Base-by-base conservation (phyloP, 1,140 invertebrate species). In the Conopomorpha cramerella region DNA sequence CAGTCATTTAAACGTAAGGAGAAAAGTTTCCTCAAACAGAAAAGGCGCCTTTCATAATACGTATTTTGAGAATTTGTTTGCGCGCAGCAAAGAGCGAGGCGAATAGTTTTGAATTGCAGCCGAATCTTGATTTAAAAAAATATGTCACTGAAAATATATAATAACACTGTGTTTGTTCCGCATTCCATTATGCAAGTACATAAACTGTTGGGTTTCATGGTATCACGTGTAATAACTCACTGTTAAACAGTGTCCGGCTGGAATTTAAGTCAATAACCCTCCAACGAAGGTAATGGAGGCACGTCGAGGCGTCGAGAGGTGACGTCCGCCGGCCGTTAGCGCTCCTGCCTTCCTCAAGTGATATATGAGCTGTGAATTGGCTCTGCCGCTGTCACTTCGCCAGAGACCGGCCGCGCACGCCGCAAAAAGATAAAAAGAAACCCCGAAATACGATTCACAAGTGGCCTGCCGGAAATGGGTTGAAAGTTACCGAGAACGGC, bases 341-440 rank as follows among this genome's bases (percentile, higher is more conserved):
- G 49, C 37, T 55, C 50, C 56, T 53, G 65, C 65, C 10, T 6
- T 65, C 45, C 49, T 55, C 57, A 56, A 62, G 62, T 73, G 66
- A 73, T 71, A 71, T 68, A 73, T 65, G 68, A 57, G 55, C 62
- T 60, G 53, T 49, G 59, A 62, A 74, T 65, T 70, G 65, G 61
- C 60, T 70, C 48, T 60, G 61, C 52, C 61, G 54, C 53, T 67
- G 64, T 68, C 67, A 72, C 58, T 60, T 64, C 53, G 55, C 52
- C 49, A 43, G 51, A 54, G 49, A 53, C 47, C 45, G 6, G 13
- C 3, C 43, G 50, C 52, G 45, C 49, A 39, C 52, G 45, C 49
- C 41, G 43, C 55, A 52, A 68, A 71, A 67, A 66, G 68, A 55
- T 70, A 62, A 74, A 71, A 72, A 71, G 65, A 55, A 57, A 67